These are phyloP conservation scores for Colossoma macropomum DNA, from an alignment of 2,113 vertebrate genomes.

Conservation along the genomic window DNA sequence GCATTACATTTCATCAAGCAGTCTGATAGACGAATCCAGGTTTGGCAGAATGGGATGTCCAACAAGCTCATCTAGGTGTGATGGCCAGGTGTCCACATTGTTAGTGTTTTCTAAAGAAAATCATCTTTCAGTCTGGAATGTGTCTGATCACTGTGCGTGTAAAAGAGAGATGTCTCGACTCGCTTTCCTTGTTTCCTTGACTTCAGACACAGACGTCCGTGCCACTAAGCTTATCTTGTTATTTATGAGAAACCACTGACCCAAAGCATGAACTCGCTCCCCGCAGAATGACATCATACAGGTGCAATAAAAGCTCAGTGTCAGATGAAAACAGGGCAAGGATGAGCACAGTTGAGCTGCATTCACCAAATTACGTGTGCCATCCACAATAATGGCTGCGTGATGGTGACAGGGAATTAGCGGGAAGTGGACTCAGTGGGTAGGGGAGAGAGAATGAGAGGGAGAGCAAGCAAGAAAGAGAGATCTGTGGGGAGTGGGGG, in stretches of 20 bases:
- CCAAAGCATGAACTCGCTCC: not conserved
- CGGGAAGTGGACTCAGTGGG: not conserved
- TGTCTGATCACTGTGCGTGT: too few relatives aligned
- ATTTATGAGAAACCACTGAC: not conserved
- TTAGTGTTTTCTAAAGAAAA: too few relatives aligned
- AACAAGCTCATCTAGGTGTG: too few relatives aligned
- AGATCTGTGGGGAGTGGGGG: constrained; percentile 8
- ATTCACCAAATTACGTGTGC: constrained; percentile 6
- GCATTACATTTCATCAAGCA: too few relatives aligned
- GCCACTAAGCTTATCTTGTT: not conserved
- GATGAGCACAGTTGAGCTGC: not conserved
- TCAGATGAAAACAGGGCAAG: constrained; percentile 23
- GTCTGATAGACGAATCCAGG: too few relatives aligned
- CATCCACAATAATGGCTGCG: not conserved
- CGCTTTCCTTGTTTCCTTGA: not conserved
- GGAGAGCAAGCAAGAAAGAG: constrained; percentile 11
- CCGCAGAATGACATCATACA: not conserved
- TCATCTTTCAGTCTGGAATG: too few relatives aligned
- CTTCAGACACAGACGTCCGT: not conserved
- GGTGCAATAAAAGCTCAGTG: not conserved
- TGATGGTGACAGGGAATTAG: constrained; percentile 31
- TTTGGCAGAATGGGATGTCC: too few relatives aligned
- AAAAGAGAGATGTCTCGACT: too few relatives aligned
- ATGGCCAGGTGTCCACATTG: too few relatives aligned
- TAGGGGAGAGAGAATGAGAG: not conserved